A percentile compares a stretch with the other conserved stretches of the same genome.
phyloP scores from a whole-genome alignment of 2,888 invertebrate genomes.

The Harpagoxenus sublaevis region DNA sequence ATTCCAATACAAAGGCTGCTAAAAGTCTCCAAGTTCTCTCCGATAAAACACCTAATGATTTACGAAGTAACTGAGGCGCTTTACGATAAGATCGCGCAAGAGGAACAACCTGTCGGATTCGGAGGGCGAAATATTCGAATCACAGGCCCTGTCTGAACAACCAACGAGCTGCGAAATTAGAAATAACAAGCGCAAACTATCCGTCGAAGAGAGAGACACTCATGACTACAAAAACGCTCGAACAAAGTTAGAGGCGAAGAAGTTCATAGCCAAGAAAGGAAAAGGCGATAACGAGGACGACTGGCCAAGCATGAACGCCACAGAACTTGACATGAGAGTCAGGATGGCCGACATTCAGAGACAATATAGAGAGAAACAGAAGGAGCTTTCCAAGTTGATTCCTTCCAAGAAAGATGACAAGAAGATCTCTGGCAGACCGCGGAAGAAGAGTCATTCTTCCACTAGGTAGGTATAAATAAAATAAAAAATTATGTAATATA shows the following conservation, averaged over 20 bases:
- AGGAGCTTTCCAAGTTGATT: constrained; percentile 91
- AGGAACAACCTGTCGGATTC: constrained; percentile 72
- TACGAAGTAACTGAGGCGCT: neutral
- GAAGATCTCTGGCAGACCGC: constrained; percentile 86
- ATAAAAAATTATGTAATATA: neutral
- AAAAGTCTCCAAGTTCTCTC: neutral
- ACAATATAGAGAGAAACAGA: constrained; percentile 94
- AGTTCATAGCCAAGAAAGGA: constrained; percentile 82
- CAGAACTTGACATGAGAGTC: constrained; percentile 94
- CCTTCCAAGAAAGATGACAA: constrained; percentile 88
- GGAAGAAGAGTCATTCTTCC: constrained; percentile 86
- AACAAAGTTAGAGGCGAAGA: constrained; percentile 79
- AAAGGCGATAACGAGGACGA: constrained; percentile 76
- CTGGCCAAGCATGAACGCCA: constrained; percentile 89
- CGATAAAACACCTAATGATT: neutral
- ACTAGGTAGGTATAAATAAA: constrained; percentile 64
- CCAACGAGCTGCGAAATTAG: neutral
- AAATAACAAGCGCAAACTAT: constrained; percentile 42
- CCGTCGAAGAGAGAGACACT: constrained; percentile 60
- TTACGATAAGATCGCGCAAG: constrained; percentile 14
- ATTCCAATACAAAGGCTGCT: neutral
- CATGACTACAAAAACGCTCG: constrained; percentile 76
- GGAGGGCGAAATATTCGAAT: constrained; percentile 61
- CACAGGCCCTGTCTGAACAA: constrained; percentile 24
- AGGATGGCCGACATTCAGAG: constrained; percentile 93